Evolutionary conservation across 2,113 vertebrate genomes (phyloP), one percentile per base, ranked within the genome.

Genomic region (Neomonachus schauinslandi): DNA sequence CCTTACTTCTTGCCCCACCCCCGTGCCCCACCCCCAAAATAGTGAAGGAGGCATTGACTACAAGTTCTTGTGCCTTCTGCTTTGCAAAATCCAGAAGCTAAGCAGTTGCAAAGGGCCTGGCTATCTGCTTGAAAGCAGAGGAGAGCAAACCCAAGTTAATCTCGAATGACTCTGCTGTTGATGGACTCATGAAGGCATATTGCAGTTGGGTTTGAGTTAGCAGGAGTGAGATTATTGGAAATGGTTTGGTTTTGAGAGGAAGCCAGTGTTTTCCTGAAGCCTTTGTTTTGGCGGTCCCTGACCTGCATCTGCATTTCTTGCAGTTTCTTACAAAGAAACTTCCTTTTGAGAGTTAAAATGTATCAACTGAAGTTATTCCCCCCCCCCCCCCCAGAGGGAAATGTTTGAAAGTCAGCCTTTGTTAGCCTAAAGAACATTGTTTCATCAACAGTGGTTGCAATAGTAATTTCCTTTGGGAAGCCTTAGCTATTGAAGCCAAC

Each of bases 271-370:
- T 94, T 92, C 86, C 86, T 86, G 12, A 96, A 81, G 80, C 22
- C 51, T 97, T 97, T 92, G 95, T 96, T 92, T 87, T 51, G n/a
- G 63, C 31, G 76, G 86, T 49, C 67, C 61, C 46, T 80, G 59
- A 51, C 49, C n/a, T 26, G 42, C 97, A 97, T 90, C 98, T 97
- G 97, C 12, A 8, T 90, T 91, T 95, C 88, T 97, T 95, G 36
- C 55, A 65, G n/a, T 80, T 92, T 94, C 85, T 85, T 53, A 97
- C 94, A 97, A 96, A 97, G 87, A 80, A 89, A 95, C 96, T 97
- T 97, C 98, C 97, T 97, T 94, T 91, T 33, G 71, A 87, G 89
- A 88, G 76, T 96, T 80, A 84, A 91, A 87, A 55, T 95, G 80
- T 93, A 96, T 96, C 83, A 92, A 18, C 22, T 79, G 5, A 87